A percentile compares a stretch with the other conserved stretches of the same genome.
Conservation (phyloP, 2,113 vertebrate species). For the Sminthopsis crassicaudata region DNA sequence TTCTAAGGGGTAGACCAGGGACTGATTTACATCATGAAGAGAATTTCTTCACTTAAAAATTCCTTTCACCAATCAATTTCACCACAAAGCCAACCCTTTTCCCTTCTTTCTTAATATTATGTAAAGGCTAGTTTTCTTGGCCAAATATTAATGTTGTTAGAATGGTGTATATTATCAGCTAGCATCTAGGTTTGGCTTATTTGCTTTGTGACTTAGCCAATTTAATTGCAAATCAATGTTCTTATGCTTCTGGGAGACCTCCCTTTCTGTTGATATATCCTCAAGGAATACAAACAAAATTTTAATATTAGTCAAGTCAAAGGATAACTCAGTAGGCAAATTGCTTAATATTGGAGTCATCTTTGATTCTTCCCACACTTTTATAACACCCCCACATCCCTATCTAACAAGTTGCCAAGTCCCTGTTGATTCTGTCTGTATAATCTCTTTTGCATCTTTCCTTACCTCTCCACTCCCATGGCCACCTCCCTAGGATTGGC, state of each 20-base stretch:
- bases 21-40: too few relatives aligned
- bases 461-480: background rate
- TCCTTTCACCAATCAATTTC: background rate
- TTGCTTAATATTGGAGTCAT: constrained; percentile 26
- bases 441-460: background rate
- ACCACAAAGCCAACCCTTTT: background rate
- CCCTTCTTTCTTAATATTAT: constrained; percentile 19
- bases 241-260: constrained; percentile 15
- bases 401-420: background rate
- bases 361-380: constrained; percentile 15
- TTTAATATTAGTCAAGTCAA: constrained; percentile 7
- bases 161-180: background rate
- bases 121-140: constrained; percentile 4
- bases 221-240: constrained; percentile 28
- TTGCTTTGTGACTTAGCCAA: constrained; percentile 24
- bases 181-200: background rate
- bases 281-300: constrained; percentile 35
- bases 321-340: background rate
- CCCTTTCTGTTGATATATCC: background rate
- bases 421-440: background rate
- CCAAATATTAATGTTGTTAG: constrained; percentile 3
- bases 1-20: too few relatives aligned
- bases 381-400: background rate
- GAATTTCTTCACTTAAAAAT: too few relatives aligned
- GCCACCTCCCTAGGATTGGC: background rate